phyloP scores from a whole-genome alignment of 1,140 invertebrate species.

The Campodea augens region DNA sequence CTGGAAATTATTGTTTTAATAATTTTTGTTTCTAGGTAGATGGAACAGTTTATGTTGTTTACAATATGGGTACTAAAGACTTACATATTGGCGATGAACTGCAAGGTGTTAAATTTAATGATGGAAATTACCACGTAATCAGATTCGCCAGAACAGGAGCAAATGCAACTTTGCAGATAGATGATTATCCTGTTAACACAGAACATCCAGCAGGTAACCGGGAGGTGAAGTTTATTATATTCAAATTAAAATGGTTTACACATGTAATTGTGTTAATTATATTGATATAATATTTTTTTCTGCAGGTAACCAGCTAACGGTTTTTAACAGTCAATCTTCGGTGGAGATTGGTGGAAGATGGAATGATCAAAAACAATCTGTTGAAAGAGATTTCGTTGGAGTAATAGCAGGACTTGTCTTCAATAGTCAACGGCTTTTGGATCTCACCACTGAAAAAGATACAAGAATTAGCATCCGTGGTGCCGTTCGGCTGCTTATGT shows the following conservation, averaged over 20 bases:
- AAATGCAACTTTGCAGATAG: slow-evolving; percentile 77
- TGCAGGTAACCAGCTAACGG: slow-evolving; percentile 61
- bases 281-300: too few species aligned
- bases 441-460: slow-evolving; percentile 64
- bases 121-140: slow-evolving; percentile 83
- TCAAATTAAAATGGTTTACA: too few species aligned
- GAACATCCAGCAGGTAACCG: slow-evolving; percentile 60
- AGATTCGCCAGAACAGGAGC: slow-evolving; percentile 70
- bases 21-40: too few species aligned
- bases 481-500: slow-evolving; percentile 22
- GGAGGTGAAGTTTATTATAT: too few species aligned
- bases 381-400: slow-evolving; percentile 61
- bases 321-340: slow-evolving; percentile 80
- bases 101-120: slow-evolving; percentile 71
- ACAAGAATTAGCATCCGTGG: slow-evolving; percentile 42
- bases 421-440: slow-evolving; percentile 63
- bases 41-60: slow-evolving; percentile 78
- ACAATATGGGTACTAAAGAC: slow-evolving; percentile 82
- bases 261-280: too few species aligned
- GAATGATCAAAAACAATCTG: slow-evolving; percentile 38
- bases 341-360: slow-evolving; percentile 77
- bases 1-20: too few species aligned
- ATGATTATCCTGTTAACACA: slow-evolving; percentile 69
- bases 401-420: slow-evolving; percentile 74
- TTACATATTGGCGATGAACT: slow-evolving; percentile 81